These are phyloP conservation scores for Silurus glanis DNA, from an alignment of 2,113 vertebrate genomes.

Conservation along the genomic window DNA sequence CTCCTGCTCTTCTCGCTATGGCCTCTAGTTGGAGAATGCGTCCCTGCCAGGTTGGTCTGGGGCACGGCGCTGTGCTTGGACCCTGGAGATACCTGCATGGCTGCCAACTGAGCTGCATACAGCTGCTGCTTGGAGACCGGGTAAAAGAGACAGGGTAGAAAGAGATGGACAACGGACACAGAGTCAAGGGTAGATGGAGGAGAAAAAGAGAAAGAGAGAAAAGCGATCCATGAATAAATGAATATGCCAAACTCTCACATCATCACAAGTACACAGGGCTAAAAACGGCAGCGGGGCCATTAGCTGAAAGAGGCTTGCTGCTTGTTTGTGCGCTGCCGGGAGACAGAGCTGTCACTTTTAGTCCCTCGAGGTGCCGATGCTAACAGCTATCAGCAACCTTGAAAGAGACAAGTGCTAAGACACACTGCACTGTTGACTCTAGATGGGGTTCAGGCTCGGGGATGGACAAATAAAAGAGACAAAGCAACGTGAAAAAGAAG, in stretches of 20 bases:
- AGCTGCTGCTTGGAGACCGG: conserved; percentile 81
- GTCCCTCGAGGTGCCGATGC: conserved; percentile 65
- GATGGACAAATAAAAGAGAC: conserved; percentile 52
- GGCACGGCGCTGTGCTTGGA: conserved; percentile 89
- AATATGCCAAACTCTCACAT: conserved; percentile 65
- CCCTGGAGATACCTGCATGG: conserved; percentile 97
- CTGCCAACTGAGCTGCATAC: conserved; percentile 96
- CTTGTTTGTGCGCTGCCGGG: conserved; percentile 50
- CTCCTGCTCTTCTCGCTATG: conserved; percentile 90
- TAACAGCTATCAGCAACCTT: conserved; percentile 71
- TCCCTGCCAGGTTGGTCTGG: conserved; percentile 85
- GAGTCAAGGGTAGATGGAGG: conserved; percentile 48
- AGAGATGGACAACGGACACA: conserved; percentile 45
- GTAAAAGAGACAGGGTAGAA: conserved; percentile 44
- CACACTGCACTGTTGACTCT: conserved; percentile 57
- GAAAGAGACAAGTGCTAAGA: conserved; percentile 69
- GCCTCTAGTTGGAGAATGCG: conserved; percentile 90
- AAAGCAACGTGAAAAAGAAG: conserved; percentile 47
- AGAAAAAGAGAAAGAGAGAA: conserved; percentile 23
- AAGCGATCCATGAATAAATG: conserved; percentile 68
- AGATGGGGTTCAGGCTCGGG: conserved; percentile 47
- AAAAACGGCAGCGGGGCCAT: conserved; percentile 75
- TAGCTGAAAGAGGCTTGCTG: conserved; percentile 64
- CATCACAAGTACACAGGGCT: conserved; percentile 65
- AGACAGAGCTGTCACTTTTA: conserved; percentile 60